phyloP scores from a whole-genome alignment of 2,888 invertebrate species.

The Ochlodes sylvanus region DNA sequence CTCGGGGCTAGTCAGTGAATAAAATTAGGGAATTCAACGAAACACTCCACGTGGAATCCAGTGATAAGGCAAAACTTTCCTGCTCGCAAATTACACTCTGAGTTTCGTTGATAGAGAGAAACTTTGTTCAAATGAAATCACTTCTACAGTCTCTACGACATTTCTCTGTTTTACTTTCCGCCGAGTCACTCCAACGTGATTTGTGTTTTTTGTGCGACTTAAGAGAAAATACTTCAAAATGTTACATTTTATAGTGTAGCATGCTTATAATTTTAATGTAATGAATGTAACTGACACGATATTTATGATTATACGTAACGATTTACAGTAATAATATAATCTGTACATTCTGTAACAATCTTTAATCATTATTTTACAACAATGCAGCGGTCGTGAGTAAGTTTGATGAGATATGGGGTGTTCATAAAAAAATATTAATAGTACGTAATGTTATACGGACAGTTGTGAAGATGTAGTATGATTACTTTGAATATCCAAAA shows the following conservation, averaged over 20 bases:
- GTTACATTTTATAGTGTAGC: background rate
- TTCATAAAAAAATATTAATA: no score
- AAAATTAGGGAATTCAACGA: conserved; percentile 75
- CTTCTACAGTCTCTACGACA: conserved; percentile 69
- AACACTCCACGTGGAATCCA: conserved; percentile 81
- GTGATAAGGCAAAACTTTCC: conserved; percentile 81
- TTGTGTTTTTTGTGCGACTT: conserved; percentile 55
- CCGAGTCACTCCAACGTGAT: conserved; percentile 60
- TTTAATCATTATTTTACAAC: no score
- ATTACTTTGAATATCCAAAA: no score
- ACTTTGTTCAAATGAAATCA: conserved; percentile 79
- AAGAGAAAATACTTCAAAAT: conserved; percentile 42
- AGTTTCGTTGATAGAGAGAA: conserved; percentile 80
- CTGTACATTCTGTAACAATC: no score
- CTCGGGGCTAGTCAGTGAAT: conserved; percentile 56
- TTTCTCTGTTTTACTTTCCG: conserved; percentile 69
- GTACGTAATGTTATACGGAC: no score
- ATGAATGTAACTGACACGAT: background rate
- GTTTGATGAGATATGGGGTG: no score
- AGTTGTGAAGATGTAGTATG: no score
- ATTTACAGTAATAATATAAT: background rate
- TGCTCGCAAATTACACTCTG: conserved; percentile 79
- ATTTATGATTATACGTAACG: background rate
- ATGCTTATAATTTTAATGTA: background rate
- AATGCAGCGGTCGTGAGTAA: no score